Evolutionary conservation across 2,797 vertebrate species (phyloP).

Genomic region (Pteronotus mesoamericanus): DNA sequence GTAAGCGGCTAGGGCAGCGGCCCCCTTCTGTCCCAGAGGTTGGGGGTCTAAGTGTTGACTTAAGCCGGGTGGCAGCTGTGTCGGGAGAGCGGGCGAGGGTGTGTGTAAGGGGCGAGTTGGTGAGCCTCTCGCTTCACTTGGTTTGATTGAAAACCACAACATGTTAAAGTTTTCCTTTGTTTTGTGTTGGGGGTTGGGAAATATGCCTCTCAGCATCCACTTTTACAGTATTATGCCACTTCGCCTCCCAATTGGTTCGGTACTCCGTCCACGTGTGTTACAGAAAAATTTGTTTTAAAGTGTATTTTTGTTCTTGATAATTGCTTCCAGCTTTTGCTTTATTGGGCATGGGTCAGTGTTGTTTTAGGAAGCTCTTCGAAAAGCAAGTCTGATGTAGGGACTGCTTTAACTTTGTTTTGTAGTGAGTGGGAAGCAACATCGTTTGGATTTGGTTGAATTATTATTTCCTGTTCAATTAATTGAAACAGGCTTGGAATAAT

Average conservation of each 20-base stretch:
- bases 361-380: not conserved
- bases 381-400: not conserved
- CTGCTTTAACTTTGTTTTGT: not conserved
- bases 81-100: not conserved
- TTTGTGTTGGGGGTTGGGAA: slow-evolving; percentile 59
- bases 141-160: slow-evolving; percentile 68
- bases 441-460: not conserved
- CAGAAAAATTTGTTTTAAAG: not conserved
- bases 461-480: not conserved
- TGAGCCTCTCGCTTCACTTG: not conserved
- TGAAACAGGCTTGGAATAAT: not conserved
- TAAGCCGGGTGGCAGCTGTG: not conserved
- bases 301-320: not conserved
- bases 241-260: not conserved
- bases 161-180: slow-evolving; percentile 68
- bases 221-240: not conserved
- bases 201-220: not conserved
- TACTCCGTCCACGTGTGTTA: not conserved
- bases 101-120: not conserved
- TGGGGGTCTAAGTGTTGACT: not conserved
- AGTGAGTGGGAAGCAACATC: not conserved
- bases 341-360: not conserved
- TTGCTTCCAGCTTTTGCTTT: slow-evolving; percentile 34
- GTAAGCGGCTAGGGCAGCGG: not conserved
- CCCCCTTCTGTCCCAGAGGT: not conserved